These are phyloP conservation scores for Sus cebifrons DNA, from an alignment of 2,797 vertebrate genomes.

Conservation along the genomic window DNA sequence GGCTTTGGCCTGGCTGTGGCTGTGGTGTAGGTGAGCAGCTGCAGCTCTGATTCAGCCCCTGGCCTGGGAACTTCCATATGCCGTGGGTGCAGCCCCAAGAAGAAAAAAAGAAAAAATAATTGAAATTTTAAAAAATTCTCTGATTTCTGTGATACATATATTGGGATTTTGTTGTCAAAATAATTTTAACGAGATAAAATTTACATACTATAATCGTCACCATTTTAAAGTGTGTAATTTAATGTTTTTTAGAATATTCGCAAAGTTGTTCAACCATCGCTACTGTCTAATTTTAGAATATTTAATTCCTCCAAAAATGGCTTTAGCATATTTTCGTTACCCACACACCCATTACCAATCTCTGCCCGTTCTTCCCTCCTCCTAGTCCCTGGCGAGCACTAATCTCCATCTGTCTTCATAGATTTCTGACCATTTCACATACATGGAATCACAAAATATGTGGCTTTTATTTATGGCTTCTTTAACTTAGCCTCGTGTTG, in stretches of 20 bases:
- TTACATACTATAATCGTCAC: background rate
- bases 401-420: background rate
- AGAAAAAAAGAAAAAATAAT: background rate
- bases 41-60: no score
- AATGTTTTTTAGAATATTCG: background rate
- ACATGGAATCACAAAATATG: background rate
- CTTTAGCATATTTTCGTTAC: background rate
- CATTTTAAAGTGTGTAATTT: background rate
- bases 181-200: constrained; percentile 18
- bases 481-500: background rate
- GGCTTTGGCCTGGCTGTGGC: no score
- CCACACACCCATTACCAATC: background rate
- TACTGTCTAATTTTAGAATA: background rate
- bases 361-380: background rate
- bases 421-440: background rate
- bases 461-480: background rate
- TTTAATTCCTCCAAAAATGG: background rate
- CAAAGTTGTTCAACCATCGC: background rate
- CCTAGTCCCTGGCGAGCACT: background rate
- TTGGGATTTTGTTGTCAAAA: constrained; percentile 15
- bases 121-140: background rate
- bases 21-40: no score
- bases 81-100: no score
- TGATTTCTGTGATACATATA: background rate
- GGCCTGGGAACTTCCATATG: no score